These are phyloP conservation scores for Lycocerus yunnanus DNA, from an alignment of 2,888 invertebrate genomes.

Conservation along the genomic window DNA sequence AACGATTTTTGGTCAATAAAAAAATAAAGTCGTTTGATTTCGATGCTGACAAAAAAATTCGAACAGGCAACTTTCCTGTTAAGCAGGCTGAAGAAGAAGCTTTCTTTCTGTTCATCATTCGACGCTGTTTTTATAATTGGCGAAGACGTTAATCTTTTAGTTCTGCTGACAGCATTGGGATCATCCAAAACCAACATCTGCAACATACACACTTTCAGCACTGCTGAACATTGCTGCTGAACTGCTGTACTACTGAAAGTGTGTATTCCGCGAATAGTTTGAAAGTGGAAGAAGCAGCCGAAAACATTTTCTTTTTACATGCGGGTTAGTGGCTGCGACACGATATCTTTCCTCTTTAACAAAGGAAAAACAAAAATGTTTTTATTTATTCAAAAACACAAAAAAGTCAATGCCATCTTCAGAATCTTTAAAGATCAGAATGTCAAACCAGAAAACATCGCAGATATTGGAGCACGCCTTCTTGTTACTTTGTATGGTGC, in stretches of 20 bases:
- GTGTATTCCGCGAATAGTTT: too few species aligned
- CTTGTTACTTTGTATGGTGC: too few species aligned
- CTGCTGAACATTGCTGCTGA: neutral
- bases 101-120: too few species aligned
- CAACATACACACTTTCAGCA: neutral
- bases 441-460: conserved; percentile 15
- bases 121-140: too few species aligned
- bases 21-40: conserved; percentile 18
- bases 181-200: neutral
- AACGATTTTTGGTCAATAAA: neutral
- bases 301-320: too few species aligned
- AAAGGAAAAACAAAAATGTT: neutral
- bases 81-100: too few species aligned
- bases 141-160: too few species aligned
- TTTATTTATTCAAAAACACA: neutral
- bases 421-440: conserved; percentile 6
- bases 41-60: conserved; percentile 13
- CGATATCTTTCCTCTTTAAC: conserved; percentile 15
- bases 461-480: conserved; percentile 3
- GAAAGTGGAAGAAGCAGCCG: too few species aligned
- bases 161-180: too few species aligned
- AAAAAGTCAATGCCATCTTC: neutral
- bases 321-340: conserved; percentile 21
- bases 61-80: too few species aligned
- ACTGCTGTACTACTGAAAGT: too few species aligned